Evolutionary conservation across 2,888 invertebrate species (phyloP), one percentile per base, ranked within the genome.

Genomic region (Leucoma salicis): DNA sequence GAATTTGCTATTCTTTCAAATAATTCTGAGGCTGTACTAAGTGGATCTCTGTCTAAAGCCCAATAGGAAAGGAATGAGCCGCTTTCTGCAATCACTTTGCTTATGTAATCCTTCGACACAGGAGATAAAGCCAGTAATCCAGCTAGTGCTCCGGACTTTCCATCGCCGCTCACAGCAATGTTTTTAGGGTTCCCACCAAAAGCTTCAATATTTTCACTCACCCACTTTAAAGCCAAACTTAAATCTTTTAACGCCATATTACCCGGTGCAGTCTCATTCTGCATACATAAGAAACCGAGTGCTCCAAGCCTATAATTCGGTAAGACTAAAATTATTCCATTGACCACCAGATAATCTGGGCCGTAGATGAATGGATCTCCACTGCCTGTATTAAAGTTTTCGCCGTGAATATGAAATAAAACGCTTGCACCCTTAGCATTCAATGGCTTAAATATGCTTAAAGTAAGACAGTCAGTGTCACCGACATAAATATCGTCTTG

Each of bases 211-310:
- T 87, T 86, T 2, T 70, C 49, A 29, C 57, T 65, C 1, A 73
- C 64, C 87, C 87, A 87, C n/a, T 66, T 60, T 13, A 88, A 58
- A 12, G 85, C 87, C 32, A 79, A 49, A 10, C 75, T 60, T 24
- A 86, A 57, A 44, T 87, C 87, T 62, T 83, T 87, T 27, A 87
- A 57, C 1, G 71, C 88, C 2, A 82, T 82, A 39, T 88, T 88
- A 7, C 87, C 87, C n/a, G 76, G 81, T 7, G 74, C 80, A 0
- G 68, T 69, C 24, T 64, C 66, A 31, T 82, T 80, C 42, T 64
- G 67, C 33, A 78, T 46, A 49, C 83, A 84, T 31, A 89, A 46
- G 51, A 88, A 90, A 31, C 90, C 90, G 12, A 87, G 65, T 8
- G 81, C 64, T 7, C 89, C 84, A 3, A 84, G 57, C 61, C 86